Conservation (phyloP, 2,113 vertebrate species). For the Semicossyphus pulcher region DNA sequence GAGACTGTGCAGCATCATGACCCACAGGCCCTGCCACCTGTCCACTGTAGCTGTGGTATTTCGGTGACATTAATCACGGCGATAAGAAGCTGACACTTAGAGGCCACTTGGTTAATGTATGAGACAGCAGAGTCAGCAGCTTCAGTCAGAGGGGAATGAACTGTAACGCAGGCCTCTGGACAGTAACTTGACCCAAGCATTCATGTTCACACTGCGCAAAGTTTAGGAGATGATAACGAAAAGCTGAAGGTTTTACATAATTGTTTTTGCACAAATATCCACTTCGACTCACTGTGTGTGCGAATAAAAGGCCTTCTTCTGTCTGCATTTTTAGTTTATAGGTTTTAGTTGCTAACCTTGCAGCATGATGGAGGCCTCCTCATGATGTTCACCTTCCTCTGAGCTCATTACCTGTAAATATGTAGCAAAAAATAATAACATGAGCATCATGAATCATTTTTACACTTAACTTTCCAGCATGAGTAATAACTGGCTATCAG, state of each 20-base stretch:
- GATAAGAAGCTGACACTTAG: slow-evolving; percentile 56
- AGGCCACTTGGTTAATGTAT: slow-evolving; percentile 33
- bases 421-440: slow-evolving; percentile 19
- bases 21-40: slow-evolving; percentile 47
- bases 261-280: too few relatives aligned
- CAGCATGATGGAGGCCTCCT: slow-evolving; percentile 15
- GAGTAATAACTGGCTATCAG: slow-evolving; percentile 45
- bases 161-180: background rate
- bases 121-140: slow-evolving; percentile 18
- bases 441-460: slow-evolving; percentile 43
- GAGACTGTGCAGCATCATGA: slow-evolving; percentile 24
- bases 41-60: slow-evolving; percentile 21
- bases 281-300: too few relatives aligned
- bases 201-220: background rate
- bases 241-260: too few relatives aligned
- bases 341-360: background rate
- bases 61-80: slow-evolving; percentile 57
- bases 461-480: slow-evolving; percentile 13
- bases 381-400: background rate
- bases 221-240: too few relatives aligned
- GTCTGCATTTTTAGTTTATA: too few relatives aligned
- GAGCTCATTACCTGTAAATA: slow-evolving; percentile 32
- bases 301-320: too few relatives aligned
- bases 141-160: background rate
- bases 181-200: too few relatives aligned